Evolutionary conservation across 1,140 invertebrate genomes (phyloP).

Genomic region (Gryon sp.): DNA sequence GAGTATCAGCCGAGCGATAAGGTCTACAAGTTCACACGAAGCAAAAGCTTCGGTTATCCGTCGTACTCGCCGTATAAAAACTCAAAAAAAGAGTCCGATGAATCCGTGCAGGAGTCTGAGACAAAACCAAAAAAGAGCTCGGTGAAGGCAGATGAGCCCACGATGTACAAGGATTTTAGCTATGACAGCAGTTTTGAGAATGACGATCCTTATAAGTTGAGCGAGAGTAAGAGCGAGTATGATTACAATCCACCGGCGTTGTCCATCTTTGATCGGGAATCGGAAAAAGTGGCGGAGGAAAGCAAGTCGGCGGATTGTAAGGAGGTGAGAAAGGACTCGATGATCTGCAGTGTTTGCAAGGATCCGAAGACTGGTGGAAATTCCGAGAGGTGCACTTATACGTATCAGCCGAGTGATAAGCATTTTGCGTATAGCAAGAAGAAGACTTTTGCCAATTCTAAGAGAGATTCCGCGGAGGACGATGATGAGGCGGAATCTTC

Average conservation of each 20-base stretch:
- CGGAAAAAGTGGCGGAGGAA: conserved; percentile 64
- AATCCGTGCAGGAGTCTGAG: conserved; percentile 43
- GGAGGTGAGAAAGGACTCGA: conserved; percentile 82
- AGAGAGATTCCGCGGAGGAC: conserved; percentile 6
- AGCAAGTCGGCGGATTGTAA: conserved; percentile 76
- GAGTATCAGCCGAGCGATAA: conserved; percentile 84
- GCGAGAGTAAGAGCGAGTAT: conserved; percentile 47
- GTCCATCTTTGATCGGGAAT: conserved; percentile 65
- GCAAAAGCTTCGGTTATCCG: conserved; percentile 73
- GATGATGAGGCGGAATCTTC: conserved; percentile 23
- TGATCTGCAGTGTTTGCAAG: conserved; percentile 85
- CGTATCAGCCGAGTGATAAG: conserved; percentile 84
- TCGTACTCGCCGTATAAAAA: neutral
- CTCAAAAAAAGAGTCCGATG: conserved; percentile 25
- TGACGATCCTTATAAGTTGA: conserved; percentile 25
- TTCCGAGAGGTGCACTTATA: conserved; percentile 86
- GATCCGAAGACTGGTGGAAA: conserved; percentile 85
- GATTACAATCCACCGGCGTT: conserved; percentile 32
- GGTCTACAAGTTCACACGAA: conserved; percentile 82
- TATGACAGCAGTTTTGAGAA: conserved; percentile 26
- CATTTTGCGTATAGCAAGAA: conserved; percentile 82
- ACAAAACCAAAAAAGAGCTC: conserved; percentile 18
- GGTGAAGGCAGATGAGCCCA: neutral
- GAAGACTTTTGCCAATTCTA: conserved; percentile 69
- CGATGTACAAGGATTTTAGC: conserved; percentile 19